phyloP scores from a whole-genome alignment of 2,888 invertebrate species.

The Aleiodes testaceus region DNA sequence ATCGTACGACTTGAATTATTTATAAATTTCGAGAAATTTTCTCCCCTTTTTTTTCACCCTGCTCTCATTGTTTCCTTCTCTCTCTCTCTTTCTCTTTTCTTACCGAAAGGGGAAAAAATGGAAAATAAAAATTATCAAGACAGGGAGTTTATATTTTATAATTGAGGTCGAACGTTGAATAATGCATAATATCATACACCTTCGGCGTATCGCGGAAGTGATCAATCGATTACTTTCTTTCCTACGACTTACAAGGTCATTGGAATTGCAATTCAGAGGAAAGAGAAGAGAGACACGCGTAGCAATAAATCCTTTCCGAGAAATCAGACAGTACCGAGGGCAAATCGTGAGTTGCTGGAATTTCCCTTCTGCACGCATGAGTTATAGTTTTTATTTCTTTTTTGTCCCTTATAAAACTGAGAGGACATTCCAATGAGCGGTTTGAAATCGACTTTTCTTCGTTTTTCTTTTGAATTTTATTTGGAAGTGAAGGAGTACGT shows the following conservation, averaged over 20 bases:
- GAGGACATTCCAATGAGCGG: no score
- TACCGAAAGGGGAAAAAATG: no score
- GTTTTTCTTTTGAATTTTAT: no score
- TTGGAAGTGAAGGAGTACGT: no score
- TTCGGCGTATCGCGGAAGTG: background rate
- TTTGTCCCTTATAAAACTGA: no score
- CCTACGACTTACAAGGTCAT: constrained; percentile 11
- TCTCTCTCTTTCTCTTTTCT: no score
- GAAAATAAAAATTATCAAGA: background rate
- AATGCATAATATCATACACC: background rate
- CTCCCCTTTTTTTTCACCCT: background rate
- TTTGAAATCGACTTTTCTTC: no score
- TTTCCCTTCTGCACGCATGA: constrained; percentile 9
- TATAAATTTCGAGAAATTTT: background rate
- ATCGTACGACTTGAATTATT: constrained; percentile 7
- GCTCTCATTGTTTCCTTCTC: background rate
- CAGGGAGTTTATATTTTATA: background rate
- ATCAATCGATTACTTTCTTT: background rate
- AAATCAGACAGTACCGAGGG: constrained; percentile 4
- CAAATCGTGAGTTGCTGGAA: constrained; percentile 6
- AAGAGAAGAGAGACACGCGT: background rate
- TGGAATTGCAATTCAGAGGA: background rate
- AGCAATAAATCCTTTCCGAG: background rate
- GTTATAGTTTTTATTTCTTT: background rate
- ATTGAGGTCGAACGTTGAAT: background rate